Conservation (phyloP, 2,888 invertebrate genomes). For the Sthenelais limicola region DNA sequence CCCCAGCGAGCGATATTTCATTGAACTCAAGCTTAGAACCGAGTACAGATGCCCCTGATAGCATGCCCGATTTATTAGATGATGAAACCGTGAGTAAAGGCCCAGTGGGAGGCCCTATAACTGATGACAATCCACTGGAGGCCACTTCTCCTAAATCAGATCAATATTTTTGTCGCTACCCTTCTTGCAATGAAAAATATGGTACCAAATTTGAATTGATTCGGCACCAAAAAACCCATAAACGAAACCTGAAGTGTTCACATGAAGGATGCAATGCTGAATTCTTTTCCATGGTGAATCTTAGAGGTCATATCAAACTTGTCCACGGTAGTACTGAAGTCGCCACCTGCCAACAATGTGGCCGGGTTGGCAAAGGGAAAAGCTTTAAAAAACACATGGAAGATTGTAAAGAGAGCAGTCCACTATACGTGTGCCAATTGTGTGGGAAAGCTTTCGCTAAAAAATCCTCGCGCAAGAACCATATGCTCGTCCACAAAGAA, state of each 20-base stretch:
- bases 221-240: slow-evolving; percentile 17
- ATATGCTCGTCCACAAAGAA: slow-evolving; percentile 3
- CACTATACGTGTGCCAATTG: background rate
- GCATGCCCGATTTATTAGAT: background rate
- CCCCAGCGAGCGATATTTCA: background rate
- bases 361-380: slow-evolving; percentile 10
- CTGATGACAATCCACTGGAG: background rate
- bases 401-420: background rate
- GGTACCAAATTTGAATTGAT: slow-evolving; percentile 3
- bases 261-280: slow-evolving; percentile 4
- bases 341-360: slow-evolving; percentile 18
- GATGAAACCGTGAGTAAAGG: background rate
- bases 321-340: background rate
- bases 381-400: slow-evolving; percentile 3
- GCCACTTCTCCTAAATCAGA: background rate
- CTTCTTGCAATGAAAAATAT: slow-evolving; percentile 1
- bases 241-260: slow-evolving; percentile 12
- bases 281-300: slow-evolving; percentile 14
- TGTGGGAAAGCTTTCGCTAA: slow-evolving; percentile 14
- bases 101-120: background rate
- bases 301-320: slow-evolving; percentile 3
- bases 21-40: background rate
- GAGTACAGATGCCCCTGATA: too few relatives aligned
- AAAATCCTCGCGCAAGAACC: slow-evolving; percentile 10
- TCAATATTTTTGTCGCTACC: slow-evolving; percentile 28